phyloP scores from a whole-genome alignment of 2,888 invertebrate species.

The Drosophila nigricruria region DNA sequence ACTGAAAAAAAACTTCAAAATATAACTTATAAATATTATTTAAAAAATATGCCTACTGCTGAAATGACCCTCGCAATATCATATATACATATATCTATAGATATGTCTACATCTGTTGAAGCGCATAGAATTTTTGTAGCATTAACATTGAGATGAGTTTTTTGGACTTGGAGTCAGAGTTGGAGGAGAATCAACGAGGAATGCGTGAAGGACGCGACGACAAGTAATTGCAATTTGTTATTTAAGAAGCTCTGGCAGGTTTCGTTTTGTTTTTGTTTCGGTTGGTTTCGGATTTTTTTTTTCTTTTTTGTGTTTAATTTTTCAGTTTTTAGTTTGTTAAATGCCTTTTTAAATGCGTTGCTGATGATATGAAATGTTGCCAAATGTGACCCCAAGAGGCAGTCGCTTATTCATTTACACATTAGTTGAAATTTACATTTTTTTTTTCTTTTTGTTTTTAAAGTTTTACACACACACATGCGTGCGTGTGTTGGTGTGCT shows the following conservation, averaged over 20 bases:
- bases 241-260: slow-evolving; percentile 58
- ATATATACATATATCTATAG: neutral
- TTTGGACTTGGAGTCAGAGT: slow-evolving; percentile 33
- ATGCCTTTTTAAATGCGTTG: slow-evolving; percentile 68
- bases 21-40: neutral
- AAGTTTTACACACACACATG: neutral
- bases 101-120: slow-evolving; percentile 20
- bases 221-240: slow-evolving; percentile 56
- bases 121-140: slow-evolving; percentile 66
- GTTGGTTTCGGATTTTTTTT: neutral
- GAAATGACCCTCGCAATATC: slow-evolving; percentile 40
- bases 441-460: neutral
- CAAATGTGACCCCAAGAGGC: slow-evolving; percentile 78
- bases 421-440: slow-evolving; percentile 75
- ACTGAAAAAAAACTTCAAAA: no score
- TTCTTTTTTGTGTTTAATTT: neutral
- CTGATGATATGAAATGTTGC: slow-evolving; percentile 77
- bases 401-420: slow-evolving; percentile 73
- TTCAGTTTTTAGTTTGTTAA: slow-evolving; percentile 42
- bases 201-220: slow-evolving; percentile 74
- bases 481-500: slow-evolving; percentile 4
- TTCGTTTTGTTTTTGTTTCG: slow-evolving; percentile 3
- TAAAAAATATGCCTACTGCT: neutral
- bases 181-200: slow-evolving; percentile 53
- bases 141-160: slow-evolving; percentile 58